Evolutionary conservation across 2,888 invertebrate species (phyloP), one percentile per base, ranked within the genome.

Genomic region (Tetramorium bicarinatum): DNA sequence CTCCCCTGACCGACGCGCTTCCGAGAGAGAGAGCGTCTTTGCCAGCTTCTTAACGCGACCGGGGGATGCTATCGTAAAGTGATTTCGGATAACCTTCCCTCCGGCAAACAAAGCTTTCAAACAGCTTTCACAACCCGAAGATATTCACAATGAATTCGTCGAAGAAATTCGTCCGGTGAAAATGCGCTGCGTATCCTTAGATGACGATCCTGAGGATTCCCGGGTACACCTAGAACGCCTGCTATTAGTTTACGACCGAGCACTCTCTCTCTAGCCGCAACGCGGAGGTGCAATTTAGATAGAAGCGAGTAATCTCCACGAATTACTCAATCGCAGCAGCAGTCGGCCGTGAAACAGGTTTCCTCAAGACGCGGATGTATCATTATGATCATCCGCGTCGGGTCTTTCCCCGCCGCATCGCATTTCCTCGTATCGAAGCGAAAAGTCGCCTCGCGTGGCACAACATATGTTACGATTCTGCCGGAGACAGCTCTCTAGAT

Each of bases 391-490:
- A 47, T 38, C 13, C n/a, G 38, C 67, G 7, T 21, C n/a, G 9
- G 38, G 11, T 66, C 13, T 56, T 66, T 67, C 11, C 38, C 9
- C 25, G 21, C 18, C n/a, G 21, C 25, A 34, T 34, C 44, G 44
- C 18, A 13, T 74, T 59, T 62, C 6, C 29, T 41, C 49, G 15
- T 49, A 4, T 25, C 8, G n/a, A 34, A 21, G 34, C 59, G 29
- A 34, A 72, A 56, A n/a, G 18, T 18, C 25, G 29, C 8, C 29
- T 74, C 47, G 3, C 38, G 25, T 8, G 8, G 38, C 11, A 59
- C 25, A 85, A 66, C 89, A 85, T 88, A 87, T 85, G 87, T 72
- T 87, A 84, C 83, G 38, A 11, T 21, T 29, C 25, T n/a, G 13
- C 13, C 59, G 18, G 47, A 34, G 83, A 25, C 82, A 67, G 34